Evolutionary conservation across 2,888 invertebrate species (phyloP), one percentile per base, ranked within the genome.

Genomic region (Drosophila gaucha): DNA sequence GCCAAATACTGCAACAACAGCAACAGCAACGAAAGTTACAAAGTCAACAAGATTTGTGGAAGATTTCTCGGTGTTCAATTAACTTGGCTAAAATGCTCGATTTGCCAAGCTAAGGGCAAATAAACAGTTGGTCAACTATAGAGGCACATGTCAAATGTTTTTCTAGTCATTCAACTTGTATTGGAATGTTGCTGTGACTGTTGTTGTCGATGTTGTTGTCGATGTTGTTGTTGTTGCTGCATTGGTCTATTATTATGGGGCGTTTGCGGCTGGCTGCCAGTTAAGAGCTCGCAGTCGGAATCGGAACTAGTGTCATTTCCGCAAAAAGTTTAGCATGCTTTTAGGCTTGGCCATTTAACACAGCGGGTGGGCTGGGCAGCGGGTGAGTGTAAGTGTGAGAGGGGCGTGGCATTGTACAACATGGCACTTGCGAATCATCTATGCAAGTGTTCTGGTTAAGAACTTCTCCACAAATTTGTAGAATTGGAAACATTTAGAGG

Each of bases 301-400:
- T 77, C 83, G 83, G 87, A 87, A 87, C 80, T 84, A 60, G 67
- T 82, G 83, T 87, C 77, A 84, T 82, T 87, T 84, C 87, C 87
- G 86, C 82, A 80, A 66, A 83, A 74, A 82, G 85, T 84, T 84
- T 84, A 80, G 67, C 66, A 80, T 86, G 82, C 86, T 82, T 78
- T 86, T 82, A 78, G 86, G 74, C 73, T 51, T 44, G 78, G 49
- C 74, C 77, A 67, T 80, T 86, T 76, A 74, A 58, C 80, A 66
- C 69, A 72, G 58, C 36, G 30, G 44, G 33, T 16, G 49, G 35
- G 49, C 10, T 18, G 26, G 10, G 43, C 26, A 16, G 10, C 12
- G 14, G 5, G 24, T 26, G 43, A 16, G 10, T 12, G 28, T 3
- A n/a, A n/a, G 22, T 18, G 28, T 43, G 43, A 16, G 9, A 28